Conservation (phyloP, 2,113 vertebrate genomes). For the Hirundichthys speculiger region DNA sequence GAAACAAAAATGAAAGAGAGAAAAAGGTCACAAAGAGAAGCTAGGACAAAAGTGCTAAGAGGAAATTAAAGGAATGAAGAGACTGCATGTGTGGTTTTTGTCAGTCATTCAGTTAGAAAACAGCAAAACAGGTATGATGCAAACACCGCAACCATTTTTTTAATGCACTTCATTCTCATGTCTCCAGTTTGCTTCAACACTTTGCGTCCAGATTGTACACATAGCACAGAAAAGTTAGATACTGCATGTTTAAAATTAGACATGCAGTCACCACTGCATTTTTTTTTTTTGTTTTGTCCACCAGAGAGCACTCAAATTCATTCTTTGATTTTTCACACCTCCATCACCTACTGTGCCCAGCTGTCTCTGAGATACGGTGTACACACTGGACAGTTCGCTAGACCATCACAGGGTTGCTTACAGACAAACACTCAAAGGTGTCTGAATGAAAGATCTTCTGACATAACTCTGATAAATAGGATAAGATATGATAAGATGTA, state of each 20-base stretch:
- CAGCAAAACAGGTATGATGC: background rate
- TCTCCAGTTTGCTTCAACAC: background rate
- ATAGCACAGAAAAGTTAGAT: background rate
- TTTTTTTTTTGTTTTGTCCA: background rate
- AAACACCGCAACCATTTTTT: background rate
- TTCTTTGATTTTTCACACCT: background rate
- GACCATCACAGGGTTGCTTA: too few species aligned
- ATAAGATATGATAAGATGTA: too few species aligned
- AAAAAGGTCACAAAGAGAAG: constrained; percentile 24
- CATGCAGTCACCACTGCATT: background rate
- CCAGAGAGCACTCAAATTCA: background rate
- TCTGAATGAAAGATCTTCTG: too few species aligned
- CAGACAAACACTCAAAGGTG: too few species aligned
- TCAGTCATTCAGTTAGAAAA: background rate
- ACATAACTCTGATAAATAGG: too few species aligned
- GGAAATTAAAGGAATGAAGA: background rate
- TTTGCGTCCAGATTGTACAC: background rate
- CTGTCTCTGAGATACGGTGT: too few species aligned
- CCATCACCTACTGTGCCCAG: too few species aligned
- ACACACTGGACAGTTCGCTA: too few species aligned
- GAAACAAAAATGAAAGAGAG: constrained; percentile 29
- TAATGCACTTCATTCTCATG: background rate
- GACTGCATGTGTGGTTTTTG: background rate
- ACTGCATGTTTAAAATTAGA: too few species aligned
- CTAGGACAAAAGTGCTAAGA: constrained; percentile 20